These are phyloP conservation scores for Gymnobelideus leadbeateri DNA, from an alignment of 2,113 vertebrate species.

Conservation along the genomic window DNA sequence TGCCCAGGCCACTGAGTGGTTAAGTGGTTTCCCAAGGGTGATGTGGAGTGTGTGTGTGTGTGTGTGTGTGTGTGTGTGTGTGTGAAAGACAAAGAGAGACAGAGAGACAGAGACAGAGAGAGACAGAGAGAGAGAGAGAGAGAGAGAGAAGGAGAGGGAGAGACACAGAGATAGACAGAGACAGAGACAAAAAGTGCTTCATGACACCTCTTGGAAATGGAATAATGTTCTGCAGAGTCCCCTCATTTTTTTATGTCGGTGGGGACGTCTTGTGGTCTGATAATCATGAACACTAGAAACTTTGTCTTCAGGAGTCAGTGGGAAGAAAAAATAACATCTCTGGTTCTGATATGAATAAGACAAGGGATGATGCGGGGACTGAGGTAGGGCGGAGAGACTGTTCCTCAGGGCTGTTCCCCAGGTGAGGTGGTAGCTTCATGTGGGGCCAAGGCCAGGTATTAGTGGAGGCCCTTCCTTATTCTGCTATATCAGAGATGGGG, in stretches of 20 bases:
- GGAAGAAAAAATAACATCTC: neutral
- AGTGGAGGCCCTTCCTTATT: neutral
- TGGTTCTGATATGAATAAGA: neutral
- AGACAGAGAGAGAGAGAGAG: too few relatives aligned
- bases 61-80: neutral
- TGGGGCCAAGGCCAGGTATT: neutral
- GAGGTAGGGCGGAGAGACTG: neutral
- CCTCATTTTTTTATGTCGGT: neutral
- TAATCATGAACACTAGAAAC: neutral
- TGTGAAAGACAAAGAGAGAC: neutral
- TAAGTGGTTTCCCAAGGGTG: neutral
- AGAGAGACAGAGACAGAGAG: neutral
- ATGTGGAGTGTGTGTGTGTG: neutral
- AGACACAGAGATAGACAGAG: neutral
- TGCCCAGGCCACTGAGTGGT: neutral
- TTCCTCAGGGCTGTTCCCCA: neutral
- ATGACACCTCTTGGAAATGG: neutral
- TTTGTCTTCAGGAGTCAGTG: neutral
- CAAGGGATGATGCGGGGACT: neutral
- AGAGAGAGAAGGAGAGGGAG: too few relatives aligned
- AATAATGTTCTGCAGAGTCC: neutral
- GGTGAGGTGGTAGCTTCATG: neutral
- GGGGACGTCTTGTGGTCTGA: neutral
- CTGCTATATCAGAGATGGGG: neutral
- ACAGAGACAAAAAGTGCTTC: neutral